Evolutionary conservation across 2,888 invertebrate species (phyloP), one percentile per base, ranked within the genome.

Genomic region (Acrocera orbiculus): DNA sequence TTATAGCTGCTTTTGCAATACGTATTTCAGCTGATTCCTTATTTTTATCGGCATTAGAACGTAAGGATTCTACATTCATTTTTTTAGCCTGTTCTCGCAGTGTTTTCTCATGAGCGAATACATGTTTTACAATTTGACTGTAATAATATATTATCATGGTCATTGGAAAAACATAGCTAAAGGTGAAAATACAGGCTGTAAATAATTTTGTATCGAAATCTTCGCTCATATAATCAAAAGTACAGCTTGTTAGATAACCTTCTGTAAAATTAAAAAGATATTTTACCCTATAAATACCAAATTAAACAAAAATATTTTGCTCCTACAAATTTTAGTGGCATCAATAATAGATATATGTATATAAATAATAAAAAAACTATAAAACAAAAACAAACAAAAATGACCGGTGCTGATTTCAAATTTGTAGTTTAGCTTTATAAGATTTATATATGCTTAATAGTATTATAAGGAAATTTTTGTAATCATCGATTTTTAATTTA

Each of bases 1-100:
- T 80, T 27, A 89, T 80, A 3, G 85, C 85, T 8, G 87, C 83
- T 51, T 86, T 86, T 1, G 86, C 85, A 48, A 86, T 86, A 45
- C 81, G 66, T 44, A 86, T 73, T 54, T 86, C 86, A 0, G 82
- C 80, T 1, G 82, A 78, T 43, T 82, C 52, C 39, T 55, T 58
- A 40, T 44, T 69, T 66, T 53, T 77, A 73, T 58, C 81, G 73
- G 40, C 73, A 64, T 49, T 61, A 11, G 70, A 68, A 32, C 83
- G 66, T 20, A 86, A 61, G 2, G 85, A 85, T 48, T 86, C 83
- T 1, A 86, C 82, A 50, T 86, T 86, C 86, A 86, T 87, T 60
- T 86, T 86, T 51, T 83, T 85, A 1, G 86, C 86, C 67, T 76
- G 56, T 39, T 76, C 76, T 48, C 73, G 70, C 15, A 86, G 63